Conservation (phyloP, 2,888 invertebrate species). For the Apotomis turbidana region DNA sequence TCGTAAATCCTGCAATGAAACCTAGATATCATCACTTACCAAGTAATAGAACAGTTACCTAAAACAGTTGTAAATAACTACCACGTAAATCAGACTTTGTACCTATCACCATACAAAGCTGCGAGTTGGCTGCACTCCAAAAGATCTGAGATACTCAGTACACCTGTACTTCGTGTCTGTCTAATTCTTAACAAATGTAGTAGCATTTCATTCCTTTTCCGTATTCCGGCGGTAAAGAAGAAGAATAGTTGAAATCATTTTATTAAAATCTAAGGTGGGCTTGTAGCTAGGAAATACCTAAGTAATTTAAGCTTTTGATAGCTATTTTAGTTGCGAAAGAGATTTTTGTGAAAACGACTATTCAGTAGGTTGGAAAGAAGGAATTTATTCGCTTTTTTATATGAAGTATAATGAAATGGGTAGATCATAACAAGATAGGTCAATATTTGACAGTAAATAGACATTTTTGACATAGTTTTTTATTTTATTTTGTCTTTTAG, state of each 20-base stretch:
- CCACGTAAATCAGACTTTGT: constrained; percentile 22
- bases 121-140: constrained; percentile 32
- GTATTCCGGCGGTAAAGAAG: background rate
- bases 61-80: constrained; percentile 27
- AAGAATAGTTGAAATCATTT: background rate
- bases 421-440: too few species aligned
- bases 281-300: too few species aligned
- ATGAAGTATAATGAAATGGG: too few species aligned
- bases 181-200: constrained; percentile 5
- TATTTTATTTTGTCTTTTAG: too few species aligned
- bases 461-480: too few species aligned
- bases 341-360: too few species aligned
- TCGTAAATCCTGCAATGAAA: background rate
- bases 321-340: too few species aligned
- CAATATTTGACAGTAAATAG: too few species aligned
- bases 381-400: too few species aligned
- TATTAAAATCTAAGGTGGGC: too few species aligned
- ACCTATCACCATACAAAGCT: constrained; percentile 16
- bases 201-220: constrained; percentile 1
- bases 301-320: too few species aligned
- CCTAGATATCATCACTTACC: constrained; percentile 3
- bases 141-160: constrained; percentile 32
- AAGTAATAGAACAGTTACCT: constrained; percentile 8
- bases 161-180: constrained; percentile 29
- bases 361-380: too few species aligned